Evolutionary conservation across 1,140 invertebrate species (phyloP), one percentile per base, ranked within the genome.

Genomic region (Cotesia glomerata): DNA sequence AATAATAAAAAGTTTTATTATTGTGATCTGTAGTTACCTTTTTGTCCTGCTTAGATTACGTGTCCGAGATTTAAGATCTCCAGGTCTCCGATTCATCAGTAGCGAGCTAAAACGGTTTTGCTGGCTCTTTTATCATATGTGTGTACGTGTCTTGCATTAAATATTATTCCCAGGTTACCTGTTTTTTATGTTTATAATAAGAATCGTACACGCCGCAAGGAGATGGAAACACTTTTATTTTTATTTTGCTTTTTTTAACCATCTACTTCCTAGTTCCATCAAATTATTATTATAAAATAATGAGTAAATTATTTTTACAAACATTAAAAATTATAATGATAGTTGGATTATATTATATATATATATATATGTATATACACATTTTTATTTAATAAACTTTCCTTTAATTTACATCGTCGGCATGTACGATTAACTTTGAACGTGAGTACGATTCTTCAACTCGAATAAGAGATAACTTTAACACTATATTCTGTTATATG

Each of bases 21-120:
- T 62, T 62, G 14, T 67, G n/a, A 61, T 63, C 7, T 11, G 14
- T 59, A 62, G 62, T 18, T 61, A 62, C 36, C 9, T 35, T 67
- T 58, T 58, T 54, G 16, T 67, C 66, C 34, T 26, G 32, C 51
- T 2, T 68, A 49, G 69, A 71, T 56, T 71, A 72, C 71, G 71
- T 72, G 71, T 72, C 59, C 16, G 26, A 72, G 71, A 72, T 72
- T 52, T 8, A 59, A 63, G 68, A 69, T 69, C 49, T 54, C 35
- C 7, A 49, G 16, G 7, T 16, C 45, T 65, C n/a, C 56, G 68
- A 70, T 70, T 34, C 68, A 51, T 61, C 39, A 49, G 8, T 34
- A 16, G 51, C 34, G 66, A 13, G 51, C 52, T 56, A 36, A 70
- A 51, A 66, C 52, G 26, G 52, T 69, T 69, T 56, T 56, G 52